Evolutionary conservation across 1,140 invertebrate species (phyloP), one percentile per base, ranked within the genome.

Genomic region (Scaptomyza pallida): DNA sequence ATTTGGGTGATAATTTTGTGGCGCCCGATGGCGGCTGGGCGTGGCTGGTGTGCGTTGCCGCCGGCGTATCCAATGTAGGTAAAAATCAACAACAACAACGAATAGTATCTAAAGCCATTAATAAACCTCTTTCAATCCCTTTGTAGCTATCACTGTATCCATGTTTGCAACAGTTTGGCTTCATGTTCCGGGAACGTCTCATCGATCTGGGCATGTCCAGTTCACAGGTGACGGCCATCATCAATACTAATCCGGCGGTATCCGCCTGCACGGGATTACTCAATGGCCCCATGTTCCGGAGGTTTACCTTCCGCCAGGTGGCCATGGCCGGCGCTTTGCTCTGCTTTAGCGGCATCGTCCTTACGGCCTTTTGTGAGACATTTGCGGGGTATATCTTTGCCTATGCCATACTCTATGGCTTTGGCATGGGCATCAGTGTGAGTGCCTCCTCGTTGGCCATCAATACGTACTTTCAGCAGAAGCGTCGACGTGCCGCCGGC

Each of bases 241-340:
- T 95, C 64, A 95, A 95, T 81, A 93, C 94, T 63, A 94, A 95
- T 91, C 93, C 93, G 9, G 94, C 94, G 2, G 92, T 93, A 26
- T 93, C 92, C 19, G 93, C 94, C 74, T 93, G 93, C 78, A 93
- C 94, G 80, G 94, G 94, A 48, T 86, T 95, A 41, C 82, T 94
- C 3, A 95, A 95, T 89, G 94, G 94, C 2, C 94, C 94, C 37
- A 89, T 95, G 44, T 94, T 95, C 72, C 93, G 93, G 75, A 93
- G 91, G 48, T 95, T 94, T 59, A 93, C 93, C 12, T 95, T 93
- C 63, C 92, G 95, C 26, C 93, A 94, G 92, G 93, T 95, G 6
- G 94, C 93, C 4, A 80, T 95, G 19, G 89, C 92, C 10, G 94
- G 94, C 17, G 90, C 93, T 1, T 65, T 93, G 3, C 78, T 95